Percentiles rank a stretch among this genome's conserved stretches.
phyloP scores from a whole-genome alignment of 1,140 invertebrate species.

The Ganaspis sp. region DNA sequence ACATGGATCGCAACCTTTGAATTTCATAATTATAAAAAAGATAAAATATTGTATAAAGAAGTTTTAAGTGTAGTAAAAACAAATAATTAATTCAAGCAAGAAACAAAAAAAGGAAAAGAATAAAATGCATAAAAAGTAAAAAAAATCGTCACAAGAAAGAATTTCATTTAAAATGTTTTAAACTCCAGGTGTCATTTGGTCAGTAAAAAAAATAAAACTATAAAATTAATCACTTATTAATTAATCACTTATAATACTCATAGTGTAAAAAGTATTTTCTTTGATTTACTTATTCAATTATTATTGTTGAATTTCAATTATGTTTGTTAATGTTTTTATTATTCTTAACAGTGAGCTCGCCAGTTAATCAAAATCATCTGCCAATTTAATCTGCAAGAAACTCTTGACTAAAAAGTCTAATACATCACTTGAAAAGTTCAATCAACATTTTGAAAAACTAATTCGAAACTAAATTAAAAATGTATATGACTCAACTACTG shows the following conservation, averaged over 20 bases:
- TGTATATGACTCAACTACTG: conserved; percentile 1
- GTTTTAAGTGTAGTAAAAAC: no score
- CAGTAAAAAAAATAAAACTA: conserved; percentile 4
- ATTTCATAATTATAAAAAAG: conserved; percentile 30
- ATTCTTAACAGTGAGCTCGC: not conserved
- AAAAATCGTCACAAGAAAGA: conserved; percentile 43
- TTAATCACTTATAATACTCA: not conserved
- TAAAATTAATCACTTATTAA: not conserved
- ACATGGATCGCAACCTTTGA: not conserved
- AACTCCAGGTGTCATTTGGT: not conserved
- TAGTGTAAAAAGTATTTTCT: not conserved
- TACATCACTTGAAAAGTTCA: not conserved
- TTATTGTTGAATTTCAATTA: not conserved
- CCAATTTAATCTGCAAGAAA: not conserved
- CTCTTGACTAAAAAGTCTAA: not conserved
- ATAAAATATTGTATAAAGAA: conserved; percentile 40
- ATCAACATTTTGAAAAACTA: not conserved
- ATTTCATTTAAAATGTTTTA: conserved; percentile 30
- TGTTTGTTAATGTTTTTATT: not conserved
- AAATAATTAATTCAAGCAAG: conserved; percentile 32
- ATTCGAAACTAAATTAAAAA: conserved; percentile 21
- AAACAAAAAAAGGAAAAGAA: conserved; percentile 46
- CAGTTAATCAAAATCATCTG: not conserved
- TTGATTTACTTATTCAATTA: not conserved
- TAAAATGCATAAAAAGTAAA: conserved; percentile 42